Conservation (phyloP, 1,140 invertebrate genomes). For the Anastrepha obliqua region DNA sequence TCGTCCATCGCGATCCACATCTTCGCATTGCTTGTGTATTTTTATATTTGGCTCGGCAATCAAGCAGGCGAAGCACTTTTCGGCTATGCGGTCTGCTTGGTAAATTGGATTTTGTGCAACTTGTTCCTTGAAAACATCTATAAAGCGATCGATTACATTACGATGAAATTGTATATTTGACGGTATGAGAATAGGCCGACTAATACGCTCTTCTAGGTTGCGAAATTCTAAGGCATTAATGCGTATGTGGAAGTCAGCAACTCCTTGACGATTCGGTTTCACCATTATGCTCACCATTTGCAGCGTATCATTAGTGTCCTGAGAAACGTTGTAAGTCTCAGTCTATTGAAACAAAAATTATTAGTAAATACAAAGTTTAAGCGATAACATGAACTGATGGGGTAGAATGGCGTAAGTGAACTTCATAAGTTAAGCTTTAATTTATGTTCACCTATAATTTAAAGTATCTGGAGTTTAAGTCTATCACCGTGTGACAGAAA, state of each 20-base stretch:
- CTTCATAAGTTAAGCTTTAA: too few species aligned
- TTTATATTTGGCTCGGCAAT: conserved; percentile 86
- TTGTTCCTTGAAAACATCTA: conserved; percentile 87
- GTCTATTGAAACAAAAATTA: conserved; percentile 73
- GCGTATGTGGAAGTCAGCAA: conserved; percentile 80
- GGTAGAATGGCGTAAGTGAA: too few species aligned
- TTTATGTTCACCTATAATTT: too few species aligned
- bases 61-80: conserved; percentile 93
- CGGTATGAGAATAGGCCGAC: conserved; percentile 83
- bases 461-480: too few species aligned
- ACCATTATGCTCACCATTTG: conserved; percentile 91
- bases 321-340: conserved; percentile 83
- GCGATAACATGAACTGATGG: too few species aligned
- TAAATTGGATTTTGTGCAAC: conserved; percentile 84
- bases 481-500: too few species aligned
- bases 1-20: conserved; percentile 67
- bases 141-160: conserved; percentile 87
- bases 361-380: neutral
- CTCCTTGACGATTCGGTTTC: conserved; percentile 77
- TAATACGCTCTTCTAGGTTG: conserved; percentile 86
- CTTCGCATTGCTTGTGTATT: conserved; percentile 83
- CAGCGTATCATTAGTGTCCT: conserved; percentile 79
- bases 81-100: conserved; percentile 81
- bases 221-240: conserved; percentile 86
- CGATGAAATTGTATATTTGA: conserved; percentile 87